Conservation (phyloP, 2,888 invertebrate genomes). For the Ischnus inquisitorius region DNA sequence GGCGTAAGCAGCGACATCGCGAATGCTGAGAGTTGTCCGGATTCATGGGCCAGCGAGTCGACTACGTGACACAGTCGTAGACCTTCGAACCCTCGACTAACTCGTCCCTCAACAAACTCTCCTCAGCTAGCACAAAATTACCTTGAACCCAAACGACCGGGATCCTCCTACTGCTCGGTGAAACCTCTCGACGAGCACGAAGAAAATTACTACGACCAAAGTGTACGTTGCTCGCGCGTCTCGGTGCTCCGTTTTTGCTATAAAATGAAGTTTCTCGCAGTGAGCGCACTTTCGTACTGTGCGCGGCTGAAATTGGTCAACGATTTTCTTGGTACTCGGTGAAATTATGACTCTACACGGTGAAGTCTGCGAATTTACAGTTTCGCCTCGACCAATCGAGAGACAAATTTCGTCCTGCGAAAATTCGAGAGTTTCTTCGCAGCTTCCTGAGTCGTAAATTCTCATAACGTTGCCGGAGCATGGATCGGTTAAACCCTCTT, state of each 20-base stretch:
- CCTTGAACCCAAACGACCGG: slow-evolving; percentile 60
- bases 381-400: slow-evolving; percentile 4
- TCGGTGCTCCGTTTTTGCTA: slow-evolving; percentile 9
- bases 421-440: slow-evolving; percentile 24
- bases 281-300: background rate
- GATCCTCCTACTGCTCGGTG: slow-evolving; percentile 19
- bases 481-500: background rate
- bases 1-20: slow-evolving; percentile 16
- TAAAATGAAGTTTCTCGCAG: slow-evolving; percentile 26
- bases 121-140: slow-evolving; percentile 31
- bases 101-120: slow-evolving; percentile 36
- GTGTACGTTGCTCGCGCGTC: background rate
- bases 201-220: slow-evolving; percentile 39
- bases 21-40: slow-evolving; percentile 78
- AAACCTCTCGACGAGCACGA: slow-evolving; percentile 19
- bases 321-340: slow-evolving; percentile 53
- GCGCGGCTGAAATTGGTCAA: slow-evolving; percentile 41
- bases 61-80: slow-evolving; percentile 74
- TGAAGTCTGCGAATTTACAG: slow-evolving; percentile 1
- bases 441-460: slow-evolving; percentile 61
- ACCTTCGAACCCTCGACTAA: slow-evolving; percentile 66
- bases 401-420: slow-evolving; percentile 18
- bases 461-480: background rate
- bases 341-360: background rate
- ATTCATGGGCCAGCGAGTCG: slow-evolving; percentile 82